Conservation (phyloP, 2,888 invertebrate species). For the Melieria picta region DNA sequence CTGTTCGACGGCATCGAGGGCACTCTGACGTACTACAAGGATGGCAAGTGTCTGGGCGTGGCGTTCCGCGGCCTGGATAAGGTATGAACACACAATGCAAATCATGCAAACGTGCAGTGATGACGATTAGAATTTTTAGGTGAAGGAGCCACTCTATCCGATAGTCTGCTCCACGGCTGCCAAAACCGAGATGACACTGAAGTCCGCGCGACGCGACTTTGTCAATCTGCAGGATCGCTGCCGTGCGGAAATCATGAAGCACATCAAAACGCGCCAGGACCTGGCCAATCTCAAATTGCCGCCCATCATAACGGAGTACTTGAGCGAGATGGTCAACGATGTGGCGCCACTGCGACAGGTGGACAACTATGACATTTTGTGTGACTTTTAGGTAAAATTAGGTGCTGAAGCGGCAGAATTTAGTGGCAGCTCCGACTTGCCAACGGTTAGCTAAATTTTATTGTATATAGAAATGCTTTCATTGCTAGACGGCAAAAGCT, state of each 20-base stretch:
- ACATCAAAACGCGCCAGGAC: constrained; percentile 67
- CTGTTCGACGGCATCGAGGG: constrained; percentile 76
- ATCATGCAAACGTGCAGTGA: neutral
- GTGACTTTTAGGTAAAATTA: constrained; percentile 49
- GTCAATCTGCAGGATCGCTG: constrained; percentile 76
- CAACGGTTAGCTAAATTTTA: too few relatives aligned
- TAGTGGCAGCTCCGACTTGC: too few relatives aligned
- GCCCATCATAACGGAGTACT: constrained; percentile 69
- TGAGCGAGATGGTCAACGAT: constrained; percentile 69
- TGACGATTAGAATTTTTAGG: constrained; percentile 44
- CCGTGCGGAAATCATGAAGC: constrained; percentile 72
- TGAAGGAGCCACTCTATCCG: constrained; percentile 74
- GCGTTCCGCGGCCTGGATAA: constrained; percentile 75
- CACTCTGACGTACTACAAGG: constrained; percentile 77
- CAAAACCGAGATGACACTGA: constrained; percentile 78
- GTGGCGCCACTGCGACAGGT: constrained; percentile 61
- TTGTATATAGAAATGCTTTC: too few relatives aligned
- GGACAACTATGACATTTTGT: constrained; percentile 64
- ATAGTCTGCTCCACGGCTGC: constrained; percentile 79
- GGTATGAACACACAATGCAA: constrained; percentile 45
- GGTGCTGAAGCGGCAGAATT: too few relatives aligned
- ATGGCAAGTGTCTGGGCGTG: constrained; percentile 75
- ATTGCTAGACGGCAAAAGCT: too few relatives aligned
- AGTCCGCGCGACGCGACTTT: constrained; percentile 71
- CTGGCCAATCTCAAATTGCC: constrained; percentile 71